A percentile compares a stretch with the other conserved stretches of the same genome.
Conservation (phyloP, 2,797 vertebrate species). For the Acanthiza pusilla region DNA sequence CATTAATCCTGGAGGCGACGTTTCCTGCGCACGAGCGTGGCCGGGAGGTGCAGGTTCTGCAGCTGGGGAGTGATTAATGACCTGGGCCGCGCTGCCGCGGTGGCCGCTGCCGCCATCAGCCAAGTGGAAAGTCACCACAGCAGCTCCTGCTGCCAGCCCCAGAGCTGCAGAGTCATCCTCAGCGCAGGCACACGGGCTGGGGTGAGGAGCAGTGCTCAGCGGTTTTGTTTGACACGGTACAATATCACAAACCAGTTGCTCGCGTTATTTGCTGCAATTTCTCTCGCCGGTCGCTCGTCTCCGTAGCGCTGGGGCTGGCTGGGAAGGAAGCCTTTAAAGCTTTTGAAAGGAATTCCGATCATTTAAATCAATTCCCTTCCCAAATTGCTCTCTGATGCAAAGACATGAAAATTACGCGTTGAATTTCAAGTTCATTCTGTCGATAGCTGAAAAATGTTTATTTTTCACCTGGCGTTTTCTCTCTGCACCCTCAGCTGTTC, state of each 20-base stretch:
- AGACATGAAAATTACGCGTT: neutral
- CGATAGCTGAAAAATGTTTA: neutral
- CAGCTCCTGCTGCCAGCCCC: neutral
- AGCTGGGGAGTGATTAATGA: neutral
- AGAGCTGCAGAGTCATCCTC: neutral
- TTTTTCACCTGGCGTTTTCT: neutral
- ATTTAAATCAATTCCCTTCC: neutral
- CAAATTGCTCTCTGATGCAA: neutral
- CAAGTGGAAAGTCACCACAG: neutral
- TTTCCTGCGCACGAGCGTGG: neutral
- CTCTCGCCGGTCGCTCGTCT: neutral
- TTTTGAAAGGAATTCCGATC: neutral
- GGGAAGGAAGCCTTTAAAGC: neutral
- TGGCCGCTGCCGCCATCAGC: neutral
- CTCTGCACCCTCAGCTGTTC: neutral
- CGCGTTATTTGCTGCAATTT: neutral
- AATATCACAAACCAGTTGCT: neutral
- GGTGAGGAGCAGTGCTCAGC: neutral
- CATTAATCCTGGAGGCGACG: neutral
- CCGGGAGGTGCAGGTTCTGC: neutral
- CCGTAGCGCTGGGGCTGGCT: neutral
- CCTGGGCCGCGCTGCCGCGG: neutral
- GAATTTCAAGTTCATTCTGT: neutral
- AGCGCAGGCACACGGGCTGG: neutral
- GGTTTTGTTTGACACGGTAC: neutral